A percentile compares a stretch with the other conserved stretches of the same genome.
These are phyloP conservation scores for Dinomys branickii DNA, from an alignment of 2,113 vertebrate species.

Conservation along the genomic window DNA sequence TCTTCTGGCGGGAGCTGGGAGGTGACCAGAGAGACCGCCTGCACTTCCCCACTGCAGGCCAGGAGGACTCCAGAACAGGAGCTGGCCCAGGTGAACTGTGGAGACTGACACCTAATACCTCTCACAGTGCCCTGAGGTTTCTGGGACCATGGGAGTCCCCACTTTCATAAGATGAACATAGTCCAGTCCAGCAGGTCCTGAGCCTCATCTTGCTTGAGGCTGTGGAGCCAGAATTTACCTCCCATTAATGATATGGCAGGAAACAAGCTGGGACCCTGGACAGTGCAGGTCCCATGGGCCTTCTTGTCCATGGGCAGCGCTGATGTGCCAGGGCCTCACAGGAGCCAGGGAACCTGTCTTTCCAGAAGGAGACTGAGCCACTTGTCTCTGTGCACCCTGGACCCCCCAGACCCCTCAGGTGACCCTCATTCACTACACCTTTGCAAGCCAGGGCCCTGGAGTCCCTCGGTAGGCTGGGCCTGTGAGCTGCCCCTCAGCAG, in stretches of 20 bases:
- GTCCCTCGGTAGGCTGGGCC: rapidly evolving
- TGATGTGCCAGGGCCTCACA: not conserved
- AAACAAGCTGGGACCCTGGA: not conserved
- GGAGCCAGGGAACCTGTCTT: not conserved
- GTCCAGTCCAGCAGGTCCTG: no score
- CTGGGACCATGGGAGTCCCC: rapidly evolving
- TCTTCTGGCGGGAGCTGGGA: not conserved
- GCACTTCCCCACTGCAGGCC: not conserved
- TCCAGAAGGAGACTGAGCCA: not conserved
- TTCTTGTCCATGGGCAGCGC: not conserved
- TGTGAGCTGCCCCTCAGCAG: no score
- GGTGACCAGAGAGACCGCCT: rapidly evolving
- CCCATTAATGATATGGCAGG: not conserved
- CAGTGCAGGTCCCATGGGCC: no score
- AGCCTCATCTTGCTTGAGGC: not conserved
- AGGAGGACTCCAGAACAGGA: not conserved
- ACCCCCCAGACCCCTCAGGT: not conserved
- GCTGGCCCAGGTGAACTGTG: not conserved
- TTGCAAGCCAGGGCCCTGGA: not conserved
- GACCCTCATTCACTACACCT: not conserved
- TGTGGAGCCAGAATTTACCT: not conserved
- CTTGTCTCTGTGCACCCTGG: not conserved
- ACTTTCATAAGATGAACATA: no score
- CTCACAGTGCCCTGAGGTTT: not conserved
- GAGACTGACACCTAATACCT: not conserved